Base-by-base conservation (phyloP, 2,888 invertebrate species). In the Lumbricus terrestris region DNA sequence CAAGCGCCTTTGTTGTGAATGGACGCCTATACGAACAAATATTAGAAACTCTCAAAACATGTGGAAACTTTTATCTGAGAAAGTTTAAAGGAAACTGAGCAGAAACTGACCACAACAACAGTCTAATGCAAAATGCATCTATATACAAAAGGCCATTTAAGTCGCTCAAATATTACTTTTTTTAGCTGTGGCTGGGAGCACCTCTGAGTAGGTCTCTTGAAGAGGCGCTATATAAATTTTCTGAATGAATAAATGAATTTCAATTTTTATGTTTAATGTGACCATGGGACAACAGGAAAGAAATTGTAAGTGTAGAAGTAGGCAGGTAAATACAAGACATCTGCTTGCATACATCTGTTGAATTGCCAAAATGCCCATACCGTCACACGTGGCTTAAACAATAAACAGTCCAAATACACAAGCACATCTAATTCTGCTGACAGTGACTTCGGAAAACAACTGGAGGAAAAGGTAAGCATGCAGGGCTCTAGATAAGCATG, bases 1-100 rank as follows among this genome's bases (percentile, higher is more conserved):
- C 97, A 93, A 97, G 96, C 91, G 97, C 96, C 92, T 96, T 96
- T 0, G 96, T 96, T 91, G 96, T 96, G 91, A 97, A 96, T 92
- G 96, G 96, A 92, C 96, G 96, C 94, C 97, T 97, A 93, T 82
- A 96, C 95, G 92, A 92, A 92, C 90, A 88, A 42, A 34, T 82
- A 38, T 34, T 82, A 35, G 34, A 40, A 37, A 89, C 35, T 69
- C 29, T 69, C 29, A n/a, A 8, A 29, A 29, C 13, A n/a, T 13
- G n/a, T 69, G 69, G 69, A 69, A n/a, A 69, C n/a, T 69, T 69
- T 69, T 69, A 29, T 69, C 69, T n/a, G 69, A 69, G n/a, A n/a
- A n/a, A 69, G 8, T 8, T 11, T n/a, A 69, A 69, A 69, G 13
- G 69, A 69, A 29, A 69, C 69, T 69, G n/a, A n/a, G n/a, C n/a